Evolutionary conservation across 2,113 vertebrate genomes (phyloP).

Genomic region (Cynocephalus volans): DNA sequence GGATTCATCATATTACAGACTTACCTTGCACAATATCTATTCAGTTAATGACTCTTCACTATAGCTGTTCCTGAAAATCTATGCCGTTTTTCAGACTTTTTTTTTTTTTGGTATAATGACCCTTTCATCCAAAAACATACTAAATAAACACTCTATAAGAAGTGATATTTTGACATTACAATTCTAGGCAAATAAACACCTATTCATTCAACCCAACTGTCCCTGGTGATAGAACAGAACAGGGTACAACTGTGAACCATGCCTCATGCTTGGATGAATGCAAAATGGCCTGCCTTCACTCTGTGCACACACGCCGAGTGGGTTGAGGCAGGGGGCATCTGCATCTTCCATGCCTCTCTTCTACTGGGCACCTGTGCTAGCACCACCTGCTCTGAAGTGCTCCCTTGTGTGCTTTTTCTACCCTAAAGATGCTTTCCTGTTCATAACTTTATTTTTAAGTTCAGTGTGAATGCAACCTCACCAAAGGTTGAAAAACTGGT

Average conservation of each 20-base stretch:
- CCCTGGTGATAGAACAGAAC: neutral
- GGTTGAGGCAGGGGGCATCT: too few relatives aligned
- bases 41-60: neutral
- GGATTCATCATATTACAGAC: neutral
- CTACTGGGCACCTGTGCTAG: rapidly evolving
- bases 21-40: neutral
- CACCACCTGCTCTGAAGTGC: neutral
- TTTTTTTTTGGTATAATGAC: neutral
- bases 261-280: rapidly evolving
- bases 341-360: rapidly evolving
- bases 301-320: rapidly evolving
- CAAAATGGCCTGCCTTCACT: neutral
- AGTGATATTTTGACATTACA: neutral
- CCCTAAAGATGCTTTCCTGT: neutral
- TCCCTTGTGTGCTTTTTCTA: neutral
- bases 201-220: neutral
- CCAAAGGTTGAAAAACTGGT: neutral
- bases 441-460: neutral
- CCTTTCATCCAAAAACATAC: neutral
- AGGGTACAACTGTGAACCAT: rapidly evolving
- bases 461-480: neutral
- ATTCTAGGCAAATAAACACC: neutral
- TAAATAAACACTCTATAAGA: neutral
- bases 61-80: neutral
- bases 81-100: neutral